phyloP scores from a whole-genome alignment of 2,113 vertebrate genomes.

The Megatriorchis doriae region DNA sequence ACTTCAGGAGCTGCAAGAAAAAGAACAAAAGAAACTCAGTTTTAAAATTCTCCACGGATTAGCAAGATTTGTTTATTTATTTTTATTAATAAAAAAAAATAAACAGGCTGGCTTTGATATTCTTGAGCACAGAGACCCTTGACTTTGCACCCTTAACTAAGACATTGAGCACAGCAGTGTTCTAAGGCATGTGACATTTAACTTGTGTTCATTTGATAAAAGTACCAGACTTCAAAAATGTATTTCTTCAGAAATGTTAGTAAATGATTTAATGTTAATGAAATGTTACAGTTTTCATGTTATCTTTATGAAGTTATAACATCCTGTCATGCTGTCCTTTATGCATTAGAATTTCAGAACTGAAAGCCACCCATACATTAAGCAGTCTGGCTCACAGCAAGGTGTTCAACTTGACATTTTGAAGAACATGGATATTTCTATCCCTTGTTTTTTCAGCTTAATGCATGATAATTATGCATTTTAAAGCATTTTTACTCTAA shows the following conservation, averaged over 20 bases:
- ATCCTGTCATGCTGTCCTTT: slow-evolving; percentile 67
- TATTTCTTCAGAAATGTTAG: slow-evolving; percentile 61
- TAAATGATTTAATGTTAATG: slow-evolving; percentile 67
- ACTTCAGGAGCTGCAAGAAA: background rate
- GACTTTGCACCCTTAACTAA: slow-evolving; percentile 32
- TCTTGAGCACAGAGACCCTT: background rate
- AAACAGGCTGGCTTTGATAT: background rate
- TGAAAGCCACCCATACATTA: slow-evolving; percentile 64
- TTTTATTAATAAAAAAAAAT: background rate
- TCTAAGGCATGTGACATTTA: slow-evolving; percentile 45
- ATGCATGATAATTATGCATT: slow-evolving; percentile 62
- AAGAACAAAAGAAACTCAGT: background rate
- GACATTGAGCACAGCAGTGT: slow-evolving; percentile 3
- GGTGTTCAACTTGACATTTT: slow-evolving; percentile 78
- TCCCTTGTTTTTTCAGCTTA: slow-evolving; percentile 43
- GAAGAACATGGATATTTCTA: slow-evolving; percentile 55
- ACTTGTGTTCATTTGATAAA: slow-evolving; percentile 48
- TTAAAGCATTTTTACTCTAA: slow-evolving; percentile 58
- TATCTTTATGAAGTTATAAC: slow-evolving; percentile 63
- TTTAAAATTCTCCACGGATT: background rate
- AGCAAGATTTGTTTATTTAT: background rate
- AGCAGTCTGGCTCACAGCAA: slow-evolving; percentile 74
- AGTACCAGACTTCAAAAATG: slow-evolving; percentile 31
- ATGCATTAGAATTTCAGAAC: slow-evolving; percentile 68
- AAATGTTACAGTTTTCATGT: slow-evolving; percentile 50